Percentiles rank a stretch among this genome's conserved stretches.
Conservation (phyloP, 2,888 invertebrate genomes). For the Daptonema setosum region DNA sequence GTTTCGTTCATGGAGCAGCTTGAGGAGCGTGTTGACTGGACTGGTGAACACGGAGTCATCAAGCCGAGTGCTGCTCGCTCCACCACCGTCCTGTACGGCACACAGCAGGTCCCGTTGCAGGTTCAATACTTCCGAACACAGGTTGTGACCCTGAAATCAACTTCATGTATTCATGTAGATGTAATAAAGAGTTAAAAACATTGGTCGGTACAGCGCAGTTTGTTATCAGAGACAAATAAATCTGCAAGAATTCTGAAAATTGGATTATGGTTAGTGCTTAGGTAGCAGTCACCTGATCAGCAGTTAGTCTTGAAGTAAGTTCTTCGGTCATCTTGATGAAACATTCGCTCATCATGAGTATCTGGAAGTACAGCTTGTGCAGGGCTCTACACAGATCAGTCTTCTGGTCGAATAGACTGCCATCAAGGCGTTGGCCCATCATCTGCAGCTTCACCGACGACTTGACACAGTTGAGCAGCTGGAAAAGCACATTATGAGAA, state of each 20-base stretch:
- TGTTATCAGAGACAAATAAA: not conserved
- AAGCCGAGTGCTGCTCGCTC: slow-evolving; percentile 1
- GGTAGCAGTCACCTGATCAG: not conserved
- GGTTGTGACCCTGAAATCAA: not conserved
- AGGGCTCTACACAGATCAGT: slow-evolving; percentile 62
- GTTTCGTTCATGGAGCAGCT: slow-evolving; percentile 2
- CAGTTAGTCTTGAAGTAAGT: slow-evolving; percentile 11
- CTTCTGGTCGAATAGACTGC: slow-evolving; percentile 41
- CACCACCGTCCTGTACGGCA: slow-evolving; percentile 14
- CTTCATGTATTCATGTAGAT: not conserved
- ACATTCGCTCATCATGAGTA: slow-evolving; percentile 57
- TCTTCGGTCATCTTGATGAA: slow-evolving; percentile 33
- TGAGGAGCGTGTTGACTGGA: not conserved
- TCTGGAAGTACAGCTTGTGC: slow-evolving; percentile 76
- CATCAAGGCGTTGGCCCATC: slow-evolving; percentile 43
- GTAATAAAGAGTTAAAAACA: not conserved
- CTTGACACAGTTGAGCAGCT: slow-evolving; percentile 45
- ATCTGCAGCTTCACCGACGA: slow-evolving; percentile 53
- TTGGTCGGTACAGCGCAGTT: not conserved
- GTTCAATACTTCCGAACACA: slow-evolving; percentile 15
- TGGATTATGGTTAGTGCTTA: too few species aligned
- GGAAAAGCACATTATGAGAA: slow-evolving; percentile 7
- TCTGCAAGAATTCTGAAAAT: not conserved
- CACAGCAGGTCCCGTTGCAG: slow-evolving; percentile 24
- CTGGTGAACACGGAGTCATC: not conserved